Evolutionary conservation across 2,797 vertebrate species (phyloP), one percentile per base, ranked within the genome.

Genomic region (Bradypus variegatus): DNA sequence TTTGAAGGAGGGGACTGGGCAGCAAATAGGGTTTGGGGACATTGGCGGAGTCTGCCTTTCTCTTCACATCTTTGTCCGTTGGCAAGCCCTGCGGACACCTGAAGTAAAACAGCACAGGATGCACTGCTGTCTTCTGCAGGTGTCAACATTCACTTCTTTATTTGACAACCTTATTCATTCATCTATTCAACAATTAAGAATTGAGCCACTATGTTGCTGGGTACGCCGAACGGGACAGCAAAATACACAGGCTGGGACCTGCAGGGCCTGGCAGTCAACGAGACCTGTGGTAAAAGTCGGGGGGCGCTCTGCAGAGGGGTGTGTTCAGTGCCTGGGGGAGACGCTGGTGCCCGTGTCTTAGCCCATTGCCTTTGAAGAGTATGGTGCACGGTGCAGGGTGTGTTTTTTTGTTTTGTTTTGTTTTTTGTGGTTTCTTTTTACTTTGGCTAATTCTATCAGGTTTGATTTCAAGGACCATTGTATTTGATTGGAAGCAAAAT

Each of bases 161-260:
- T 23, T 80, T 76, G 18, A 1, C 11, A 16, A 29, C 18, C 0
- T 25, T 18, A 5, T 31, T 13, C 21, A 29, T 8, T 29, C 15
- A 27, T 48, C 5, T 18, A 3, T 23, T 45, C 21, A 45, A 2
- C 4, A 2, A 6, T 31, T 10, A 38, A 1, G 6, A 60, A 16
- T 3, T 58, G 6, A 23, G 36, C 41, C 14, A 19, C 9, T 58
- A 1, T 0, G 21, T 14, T 3, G 69, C 41, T 18, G 62, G 33
- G 18, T 0, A 1, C 19, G 67, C 62, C 60, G 8, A 25, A 72
- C 29, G 31, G 0, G 0, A 4, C 6, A 15, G 6, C 4, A 50
- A n/a, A 69, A 36, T 23, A 8, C 0, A 6, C 6, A n/a, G 45
- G 27, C 50, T 50, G 0, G 10, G 65, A 5, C 29, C 11, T 70